Conservation (phyloP, 2,797 vertebrate genomes). For the Megalops cyprinoides region DNA sequence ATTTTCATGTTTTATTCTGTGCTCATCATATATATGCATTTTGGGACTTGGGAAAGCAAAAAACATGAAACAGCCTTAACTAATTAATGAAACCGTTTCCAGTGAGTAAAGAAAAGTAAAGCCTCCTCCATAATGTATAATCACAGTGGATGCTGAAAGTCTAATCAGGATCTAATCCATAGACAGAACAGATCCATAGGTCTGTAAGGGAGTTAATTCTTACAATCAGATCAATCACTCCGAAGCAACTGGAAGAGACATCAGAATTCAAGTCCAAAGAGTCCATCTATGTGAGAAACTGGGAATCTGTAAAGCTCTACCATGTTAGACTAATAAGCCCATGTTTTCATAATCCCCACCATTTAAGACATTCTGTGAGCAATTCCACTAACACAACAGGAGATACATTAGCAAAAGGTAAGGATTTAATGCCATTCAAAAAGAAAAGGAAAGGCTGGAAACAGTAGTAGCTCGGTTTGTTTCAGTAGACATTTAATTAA, state of each 20-base stretch:
- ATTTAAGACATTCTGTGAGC: not conserved
- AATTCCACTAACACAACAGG: not conserved
- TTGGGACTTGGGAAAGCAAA: not conserved
- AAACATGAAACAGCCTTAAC: not conserved
- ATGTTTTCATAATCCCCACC: not conserved
- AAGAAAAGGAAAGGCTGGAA: not conserved
- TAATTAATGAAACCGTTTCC: not conserved
- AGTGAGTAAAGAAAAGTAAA: not conserved
- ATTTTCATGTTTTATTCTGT: not conserved
- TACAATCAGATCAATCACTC: constrained; percentile 8
- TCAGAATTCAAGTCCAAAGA: not conserved
- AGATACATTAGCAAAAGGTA: not conserved
- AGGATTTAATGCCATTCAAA: too few species aligned
- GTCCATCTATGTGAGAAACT: not conserved
- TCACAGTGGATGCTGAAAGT: not conserved
- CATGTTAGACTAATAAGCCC: not conserved
- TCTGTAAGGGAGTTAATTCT: constrained; percentile 1
- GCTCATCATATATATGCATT: not conserved
- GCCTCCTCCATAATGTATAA: not conserved
- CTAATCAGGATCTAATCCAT: constrained; percentile 17
- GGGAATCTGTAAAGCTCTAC: not conserved
- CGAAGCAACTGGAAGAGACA: not conserved
- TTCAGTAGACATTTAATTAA: constrained; percentile 4
- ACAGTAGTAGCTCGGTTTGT: not conserved
- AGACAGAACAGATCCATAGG: constrained; percentile 16